phyloP scores from a whole-genome alignment of 1,140 invertebrate species.

The Amyelois transitella region DNA sequence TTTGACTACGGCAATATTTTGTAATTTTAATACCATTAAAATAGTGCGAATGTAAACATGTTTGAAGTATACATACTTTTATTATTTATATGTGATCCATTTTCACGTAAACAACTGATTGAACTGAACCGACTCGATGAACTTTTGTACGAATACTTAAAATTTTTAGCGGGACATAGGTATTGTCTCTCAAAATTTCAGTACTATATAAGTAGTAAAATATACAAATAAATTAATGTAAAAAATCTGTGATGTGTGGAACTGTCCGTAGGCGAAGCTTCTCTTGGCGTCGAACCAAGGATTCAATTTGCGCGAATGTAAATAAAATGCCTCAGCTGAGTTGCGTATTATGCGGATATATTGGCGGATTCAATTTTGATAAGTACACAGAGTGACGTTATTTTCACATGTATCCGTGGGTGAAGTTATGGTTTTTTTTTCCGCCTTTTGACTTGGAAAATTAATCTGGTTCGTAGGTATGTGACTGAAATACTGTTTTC shows the following conservation, averaged over 20 bases:
- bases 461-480: not conserved
- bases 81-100: too few species aligned
- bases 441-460: not conserved
- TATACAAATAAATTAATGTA: too few species aligned
- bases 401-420: not conserved
- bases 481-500: too few species aligned
- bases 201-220: not conserved
- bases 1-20: too few species aligned
- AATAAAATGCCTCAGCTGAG: conserved; percentile 49
- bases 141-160: too few species aligned
- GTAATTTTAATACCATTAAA: too few species aligned
- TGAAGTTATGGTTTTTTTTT: not conserved
- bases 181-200: too few species aligned
- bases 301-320: conserved; percentile 67
- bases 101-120: too few species aligned
- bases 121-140: too few species aligned
- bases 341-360: conserved; percentile 4
- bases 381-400: conserved; percentile 5
- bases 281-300: conserved; percentile 53
- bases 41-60: too few species aligned
- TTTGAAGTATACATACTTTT: too few species aligned
- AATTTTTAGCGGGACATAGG: too few species aligned
- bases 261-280: conserved; percentile 8
- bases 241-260: not conserved
- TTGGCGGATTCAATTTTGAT: conserved; percentile 18